phyloP scores from a whole-genome alignment of 2,113 vertebrate species.

The Eretmochelys imbricata region DNA sequence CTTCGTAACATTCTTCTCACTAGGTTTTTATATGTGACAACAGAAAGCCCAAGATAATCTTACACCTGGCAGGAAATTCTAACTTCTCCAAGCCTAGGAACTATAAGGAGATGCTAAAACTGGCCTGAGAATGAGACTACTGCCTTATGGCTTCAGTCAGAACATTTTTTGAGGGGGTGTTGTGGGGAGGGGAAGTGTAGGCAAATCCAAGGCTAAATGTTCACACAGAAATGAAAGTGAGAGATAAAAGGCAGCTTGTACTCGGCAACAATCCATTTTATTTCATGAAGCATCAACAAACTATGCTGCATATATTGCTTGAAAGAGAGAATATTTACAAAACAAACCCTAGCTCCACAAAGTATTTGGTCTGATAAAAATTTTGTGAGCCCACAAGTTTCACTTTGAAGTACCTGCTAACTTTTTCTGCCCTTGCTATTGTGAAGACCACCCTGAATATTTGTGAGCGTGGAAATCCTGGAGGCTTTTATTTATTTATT shows the following conservation, averaged over 20 bases:
- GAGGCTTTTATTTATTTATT: background rate
- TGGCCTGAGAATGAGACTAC: constrained; percentile 56
- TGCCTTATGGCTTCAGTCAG: constrained; percentile 74
- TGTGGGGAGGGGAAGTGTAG: background rate
- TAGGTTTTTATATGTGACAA: too few species aligned
- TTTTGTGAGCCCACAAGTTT: background rate
- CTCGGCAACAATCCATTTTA: constrained; percentile 51
- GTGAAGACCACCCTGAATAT: background rate
- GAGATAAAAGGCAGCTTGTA: constrained; percentile 45
- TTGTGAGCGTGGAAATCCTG: background rate
- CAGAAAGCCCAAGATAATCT: constrained; percentile 17
- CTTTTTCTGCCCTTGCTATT: background rate
- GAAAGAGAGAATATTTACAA: background rate
- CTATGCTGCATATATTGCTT: background rate
- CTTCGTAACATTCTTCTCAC: background rate
- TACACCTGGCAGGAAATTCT: constrained; percentile 65
- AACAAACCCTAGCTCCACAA: background rate
- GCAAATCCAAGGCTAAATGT: constrained; percentile 29
- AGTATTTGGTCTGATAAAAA: background rate
- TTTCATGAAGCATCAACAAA: background rate
- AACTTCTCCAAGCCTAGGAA: constrained; percentile 37
- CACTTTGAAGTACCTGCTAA: background rate
- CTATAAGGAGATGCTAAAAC: constrained; percentile 64
- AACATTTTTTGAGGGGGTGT: constrained; percentile 67
- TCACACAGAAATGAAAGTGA: constrained; percentile 28